Percentiles rank a stretch among this genome's conserved stretches.
Conservation (phyloP, 2,797 vertebrate species). For the Onychomys torridus region DNA sequence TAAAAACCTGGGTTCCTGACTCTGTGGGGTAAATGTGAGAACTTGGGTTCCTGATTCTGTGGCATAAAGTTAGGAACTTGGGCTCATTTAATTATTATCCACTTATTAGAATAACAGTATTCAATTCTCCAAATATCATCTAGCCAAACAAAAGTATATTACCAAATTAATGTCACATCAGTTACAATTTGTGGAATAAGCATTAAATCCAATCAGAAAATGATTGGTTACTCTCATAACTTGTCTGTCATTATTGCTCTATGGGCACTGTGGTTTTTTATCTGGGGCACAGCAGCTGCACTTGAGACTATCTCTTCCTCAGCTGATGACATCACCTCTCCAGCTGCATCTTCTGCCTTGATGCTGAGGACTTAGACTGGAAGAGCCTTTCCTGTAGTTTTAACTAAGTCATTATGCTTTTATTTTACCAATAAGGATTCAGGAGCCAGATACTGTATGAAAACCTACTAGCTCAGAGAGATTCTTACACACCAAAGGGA, state of each 20-base stretch:
- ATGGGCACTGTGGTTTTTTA: too few relatives aligned
- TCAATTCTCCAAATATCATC: neutral
- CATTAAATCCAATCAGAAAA: neutral
- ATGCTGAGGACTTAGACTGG: fast-evolving
- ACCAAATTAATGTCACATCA: neutral
- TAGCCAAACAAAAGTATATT: neutral
- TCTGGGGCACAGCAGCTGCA: neutral
- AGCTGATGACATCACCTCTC: too few relatives aligned
- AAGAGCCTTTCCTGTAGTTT: neutral
- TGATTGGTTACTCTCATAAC: neutral
- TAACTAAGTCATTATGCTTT: neutral
- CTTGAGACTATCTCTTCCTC: fast-evolving
- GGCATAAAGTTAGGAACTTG: neutral
- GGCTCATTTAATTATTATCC: neutral
- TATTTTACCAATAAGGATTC: too few relatives aligned
- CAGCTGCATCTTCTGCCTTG: neutral
- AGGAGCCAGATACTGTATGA: too few relatives aligned
- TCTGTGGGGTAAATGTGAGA: too few relatives aligned
- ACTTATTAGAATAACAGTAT: neutral
- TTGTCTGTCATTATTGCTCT: too few relatives aligned
- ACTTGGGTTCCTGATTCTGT: too few relatives aligned
- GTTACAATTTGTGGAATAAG: neutral
- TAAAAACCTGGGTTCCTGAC: neutral
- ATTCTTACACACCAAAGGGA: too few relatives aligned
- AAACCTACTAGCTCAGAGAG: too few relatives aligned